These are phyloP conservation scores for Oenanthe melanoleuca DNA, from an alignment of 2,113 vertebrate genomes.

Conservation along the genomic window DNA sequence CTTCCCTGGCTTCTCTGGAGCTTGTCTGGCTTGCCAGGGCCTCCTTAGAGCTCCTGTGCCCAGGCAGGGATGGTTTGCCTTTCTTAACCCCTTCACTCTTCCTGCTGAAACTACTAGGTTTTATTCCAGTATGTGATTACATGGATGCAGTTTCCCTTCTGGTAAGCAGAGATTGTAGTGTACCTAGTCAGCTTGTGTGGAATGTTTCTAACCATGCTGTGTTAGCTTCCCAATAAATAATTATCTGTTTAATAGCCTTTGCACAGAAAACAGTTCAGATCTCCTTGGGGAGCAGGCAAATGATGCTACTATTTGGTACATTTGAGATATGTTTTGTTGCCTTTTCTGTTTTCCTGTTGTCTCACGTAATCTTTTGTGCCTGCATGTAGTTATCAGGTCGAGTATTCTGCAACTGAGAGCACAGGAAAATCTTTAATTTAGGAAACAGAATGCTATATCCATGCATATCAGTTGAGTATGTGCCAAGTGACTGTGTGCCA, in stretches of 20 bases:
- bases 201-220: neutral
- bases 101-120: neutral
- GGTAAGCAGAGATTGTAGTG: neutral
- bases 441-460: neutral
- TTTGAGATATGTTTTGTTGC: neutral
- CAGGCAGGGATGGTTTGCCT: neutral
- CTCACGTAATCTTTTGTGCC: neutral
- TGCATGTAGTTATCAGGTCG: neutral
- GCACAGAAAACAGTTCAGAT: neutral
- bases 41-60: rapidly evolving
- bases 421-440: neutral
- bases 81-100: neutral
- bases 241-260: neutral
- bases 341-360: neutral
- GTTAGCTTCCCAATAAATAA: neutral
- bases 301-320: neutral
- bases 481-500: neutral
- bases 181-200: neutral
- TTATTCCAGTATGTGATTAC: neutral
- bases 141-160: neutral
- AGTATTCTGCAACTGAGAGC: neutral
- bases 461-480: neutral
- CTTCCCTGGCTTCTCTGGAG: neutral
- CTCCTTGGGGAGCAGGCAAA: neutral
- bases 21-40: rapidly evolving